Evolutionary conservation across 2,888 invertebrate genomes (phyloP), one percentile per base, ranked within the genome.

Genomic region (Drosophila setosimentum): DNA sequence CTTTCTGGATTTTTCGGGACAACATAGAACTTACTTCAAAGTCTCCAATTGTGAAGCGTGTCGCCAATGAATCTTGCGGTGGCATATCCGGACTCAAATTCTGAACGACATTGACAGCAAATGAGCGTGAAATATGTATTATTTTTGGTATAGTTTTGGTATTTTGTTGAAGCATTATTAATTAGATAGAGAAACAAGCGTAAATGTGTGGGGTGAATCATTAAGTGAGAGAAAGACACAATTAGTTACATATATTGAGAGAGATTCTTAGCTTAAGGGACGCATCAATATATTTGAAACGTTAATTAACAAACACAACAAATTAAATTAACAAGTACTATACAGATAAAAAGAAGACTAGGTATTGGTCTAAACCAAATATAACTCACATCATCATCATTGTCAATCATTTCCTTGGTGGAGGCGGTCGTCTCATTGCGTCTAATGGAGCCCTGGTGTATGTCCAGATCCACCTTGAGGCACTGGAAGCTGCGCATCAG

Each of bases 331-430:
- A 62, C 70, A 70, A 70, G 30, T 53, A 62, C 51, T 66, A 45
- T 64, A 71, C 49, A 71, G 64, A 55, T 49, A 35, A 33, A 49
- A 2, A 30, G 4, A 37, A 11, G 29, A n/a, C 18, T 18, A n/a
- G 24, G 1, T 10, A 0, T n/a, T n/a, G 8, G 13, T 30, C 18
- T 16, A 58, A n/a, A 1, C n/a, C 42, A 30, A 24, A 16, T 10
- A n/a, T 35, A 30, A 96, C 97, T 96, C 93, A 97, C 97, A 93
- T 98, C 98, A 70, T 92, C 92, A 89, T 97, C 97, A 88, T 97
- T 97, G 78, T 96, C 97, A 94, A 98, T 97, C 98, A 98, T 98
- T 93, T 98, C 98, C 93, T 98, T 97, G 32, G 98, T 98, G 29
- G 98, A 98, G 16, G 97, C 97, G 0, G 98, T 98, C 35, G 98